Percentiles rank a stretch among this genome's conserved stretches.
Evolutionary conservation across 2,797 vertebrate species (phyloP).

Genomic region (Hippopotamyrus pictus): DNA sequence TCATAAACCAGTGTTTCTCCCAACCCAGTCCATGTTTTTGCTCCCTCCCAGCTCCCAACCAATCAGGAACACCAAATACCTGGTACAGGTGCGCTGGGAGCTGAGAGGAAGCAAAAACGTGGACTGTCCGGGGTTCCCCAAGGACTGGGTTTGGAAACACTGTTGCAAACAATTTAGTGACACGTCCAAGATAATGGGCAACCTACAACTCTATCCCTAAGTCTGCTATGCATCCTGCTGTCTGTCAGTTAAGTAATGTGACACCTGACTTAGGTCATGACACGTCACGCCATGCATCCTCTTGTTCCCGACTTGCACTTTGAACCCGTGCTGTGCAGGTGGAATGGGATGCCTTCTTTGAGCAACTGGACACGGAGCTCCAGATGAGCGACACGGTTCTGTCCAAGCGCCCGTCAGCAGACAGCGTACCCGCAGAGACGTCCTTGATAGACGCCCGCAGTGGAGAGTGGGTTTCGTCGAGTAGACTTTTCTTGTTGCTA

Average conservation of each 20-base stretch:
- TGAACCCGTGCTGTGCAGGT: slow-evolving; percentile 36
- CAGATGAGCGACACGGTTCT: slow-evolving; percentile 36
- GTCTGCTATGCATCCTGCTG: neutral
- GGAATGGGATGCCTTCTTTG: slow-evolving; percentile 64
- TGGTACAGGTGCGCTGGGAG: neutral
- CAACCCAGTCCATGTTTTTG: neutral
- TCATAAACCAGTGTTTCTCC: neutral
- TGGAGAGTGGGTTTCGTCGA: slow-evolving; percentile 40
- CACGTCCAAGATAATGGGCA: neutral
- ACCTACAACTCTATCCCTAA: neutral
- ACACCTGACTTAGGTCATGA: neutral
- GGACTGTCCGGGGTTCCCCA: neutral
- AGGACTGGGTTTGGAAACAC: neutral
- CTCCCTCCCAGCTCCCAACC: neutral
- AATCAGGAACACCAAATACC: neutral
- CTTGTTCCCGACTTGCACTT: neutral
- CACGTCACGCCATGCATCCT: neutral
- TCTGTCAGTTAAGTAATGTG: neutral
- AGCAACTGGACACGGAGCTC: slow-evolving; percentile 46
- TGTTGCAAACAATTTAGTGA: neutral
- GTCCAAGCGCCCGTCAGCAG: neutral
- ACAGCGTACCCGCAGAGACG: slow-evolving; percentile 41
- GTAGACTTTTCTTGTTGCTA: neutral
- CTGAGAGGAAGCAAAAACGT: neutral
- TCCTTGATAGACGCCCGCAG: slow-evolving; percentile 45